Base-by-base conservation (phyloP, 2,888 invertebrate genomes). In the Glaucopsyche alexis region DNA sequence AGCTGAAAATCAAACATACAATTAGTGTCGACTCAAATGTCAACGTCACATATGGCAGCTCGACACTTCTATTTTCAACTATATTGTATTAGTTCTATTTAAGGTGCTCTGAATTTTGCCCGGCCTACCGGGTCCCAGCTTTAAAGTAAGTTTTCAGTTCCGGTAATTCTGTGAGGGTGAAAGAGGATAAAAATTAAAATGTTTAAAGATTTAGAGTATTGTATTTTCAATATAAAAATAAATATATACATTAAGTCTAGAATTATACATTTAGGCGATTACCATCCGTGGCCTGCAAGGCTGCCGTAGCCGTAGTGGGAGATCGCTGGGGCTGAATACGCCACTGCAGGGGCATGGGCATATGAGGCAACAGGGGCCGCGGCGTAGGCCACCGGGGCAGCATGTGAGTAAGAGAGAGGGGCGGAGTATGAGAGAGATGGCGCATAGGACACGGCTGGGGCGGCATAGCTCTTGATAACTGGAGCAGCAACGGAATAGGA, bases 291-390 rank as follows among this genome's bases (percentile, higher is more conserved):
- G 75, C 85, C 85, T 74, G 88, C 95, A 69, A 94, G 91, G 74
- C 95, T 95, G 75, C 94, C 87, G 91, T 95, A 96, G 77, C 94
- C 89, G 78, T 95, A 94, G 83, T 95, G 95, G 3, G 82, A 72
- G 5, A 83, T 80, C 11, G 84, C 83, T 11, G 86, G 83, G 77
- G 83, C 88, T 83, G 94, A 93, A 72, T 90, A 90, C 85, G 94
- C 93, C 16, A 89, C 86, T 69, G 29, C 29, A 29, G 87, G 87
- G 71, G 87, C 86, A 73, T 75, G 64, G 14, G 67, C 67, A 76
- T 86, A 84, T 16, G 81, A 60, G 8, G 81, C 79, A 8, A 83
- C 79, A 5, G 85, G 83, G 19, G 81, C 77, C 47, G 85, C 78
- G n/a, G 84, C 78, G 6, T 80, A 80, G 49, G 85, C 42, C 6